Evolutionary conservation across 2,888 invertebrate species (phyloP).

Genomic region (Macaria liturata): DNA sequence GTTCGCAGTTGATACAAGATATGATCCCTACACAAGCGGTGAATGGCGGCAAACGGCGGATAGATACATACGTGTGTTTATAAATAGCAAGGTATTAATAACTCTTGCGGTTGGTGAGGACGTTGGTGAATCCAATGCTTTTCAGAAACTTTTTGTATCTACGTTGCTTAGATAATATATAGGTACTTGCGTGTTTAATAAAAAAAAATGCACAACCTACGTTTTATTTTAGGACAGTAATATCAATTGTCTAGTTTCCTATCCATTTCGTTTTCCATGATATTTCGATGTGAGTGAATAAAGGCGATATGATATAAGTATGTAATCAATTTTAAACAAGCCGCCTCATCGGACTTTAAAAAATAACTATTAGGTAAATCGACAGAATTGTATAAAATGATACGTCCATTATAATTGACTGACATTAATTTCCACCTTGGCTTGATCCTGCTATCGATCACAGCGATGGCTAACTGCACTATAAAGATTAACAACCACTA

Average conservation of each 20-base stretch:
- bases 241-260: too few relatives aligned
- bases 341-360: too few relatives aligned
- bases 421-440: constrained; percentile 25
- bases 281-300: too few relatives aligned
- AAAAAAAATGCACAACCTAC: too few relatives aligned
- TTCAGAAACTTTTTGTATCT: constrained; percentile 13
- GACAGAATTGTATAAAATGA: constrained; percentile 12
- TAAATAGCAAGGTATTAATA: constrained; percentile 29
- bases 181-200: too few relatives aligned
- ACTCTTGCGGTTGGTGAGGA: constrained; percentile 16
- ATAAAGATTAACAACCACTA: constrained; percentile 28
- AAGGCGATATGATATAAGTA: not conserved
- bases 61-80: constrained; percentile 18
- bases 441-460: constrained; percentile 27
- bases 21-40: constrained; percentile 2
- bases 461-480: constrained; percentile 20
- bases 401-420: constrained; percentile 23
- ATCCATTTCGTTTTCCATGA: too few relatives aligned
- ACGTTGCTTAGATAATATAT: too few relatives aligned
- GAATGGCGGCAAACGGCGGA: constrained; percentile 18
- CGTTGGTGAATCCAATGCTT: constrained; percentile 8
- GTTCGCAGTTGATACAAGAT: not conserved
- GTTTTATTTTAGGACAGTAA: too few relatives aligned
- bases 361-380: not conserved
- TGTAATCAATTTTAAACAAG: too few relatives aligned